These are phyloP conservation scores for Drosophila meridionalis DNA, from an alignment of 2,888 invertebrate genomes.

Conservation along the genomic window DNA sequence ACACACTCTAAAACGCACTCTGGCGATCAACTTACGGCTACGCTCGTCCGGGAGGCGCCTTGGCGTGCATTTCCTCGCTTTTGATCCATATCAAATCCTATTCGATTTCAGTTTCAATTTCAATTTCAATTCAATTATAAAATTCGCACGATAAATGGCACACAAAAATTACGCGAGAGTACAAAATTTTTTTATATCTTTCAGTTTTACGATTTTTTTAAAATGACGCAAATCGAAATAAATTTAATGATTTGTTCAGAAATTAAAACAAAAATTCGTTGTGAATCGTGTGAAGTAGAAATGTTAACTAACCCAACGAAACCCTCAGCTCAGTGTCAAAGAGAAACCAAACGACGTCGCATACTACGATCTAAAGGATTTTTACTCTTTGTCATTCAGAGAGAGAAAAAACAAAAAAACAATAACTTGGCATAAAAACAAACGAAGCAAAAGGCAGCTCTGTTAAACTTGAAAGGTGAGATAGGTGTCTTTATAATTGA, in stretches of 20 bases:
- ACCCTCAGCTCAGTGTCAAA: background rate
- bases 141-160: constrained; percentile 40
- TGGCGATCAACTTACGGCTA: constrained; percentile 58
- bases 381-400: background rate
- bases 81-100: constrained; percentile 53
- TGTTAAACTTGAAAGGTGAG: background rate
- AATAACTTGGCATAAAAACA: background rate
- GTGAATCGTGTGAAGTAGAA: constrained; percentile 50
- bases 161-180: constrained; percentile 33
- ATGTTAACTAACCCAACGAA: constrained; percentile 47
- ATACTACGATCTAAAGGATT: constrained; percentile 25
- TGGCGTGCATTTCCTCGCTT: constrained; percentile 66
- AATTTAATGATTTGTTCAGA: constrained; percentile 36
- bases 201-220: constrained; percentile 11
- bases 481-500: constrained; percentile 39
- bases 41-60: constrained; percentile 59
- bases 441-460: background rate
- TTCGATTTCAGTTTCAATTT: background rate
- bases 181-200: background rate
- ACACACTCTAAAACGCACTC: constrained; percentile 3
- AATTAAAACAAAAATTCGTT: constrained; percentile 34
- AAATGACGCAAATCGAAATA: constrained; percentile 33
- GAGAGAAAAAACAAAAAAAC: background rate
- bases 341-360: constrained; percentile 20
- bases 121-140: constrained; percentile 12